These are phyloP conservation scores for Petromus typicus DNA, from an alignment of 2,113 vertebrate species.

Conservation along the genomic window DNA sequence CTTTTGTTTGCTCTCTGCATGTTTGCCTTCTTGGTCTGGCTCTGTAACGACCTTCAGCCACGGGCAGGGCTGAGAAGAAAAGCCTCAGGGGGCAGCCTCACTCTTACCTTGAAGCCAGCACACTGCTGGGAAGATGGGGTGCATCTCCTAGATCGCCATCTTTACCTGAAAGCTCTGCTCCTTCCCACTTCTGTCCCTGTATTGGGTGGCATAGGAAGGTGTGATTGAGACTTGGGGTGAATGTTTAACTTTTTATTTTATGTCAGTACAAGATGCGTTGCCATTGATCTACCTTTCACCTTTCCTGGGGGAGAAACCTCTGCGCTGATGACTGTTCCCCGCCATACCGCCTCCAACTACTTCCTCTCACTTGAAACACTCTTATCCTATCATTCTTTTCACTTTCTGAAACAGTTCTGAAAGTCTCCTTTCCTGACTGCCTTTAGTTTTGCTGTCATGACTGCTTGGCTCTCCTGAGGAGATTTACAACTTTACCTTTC, in stretches of 20 bases:
- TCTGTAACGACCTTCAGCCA: background rate
- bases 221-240: background rate
- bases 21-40: background rate
- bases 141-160: rapidly evolving
- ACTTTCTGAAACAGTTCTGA: background rate
- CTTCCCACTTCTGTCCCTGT: background rate
- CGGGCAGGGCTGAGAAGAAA: background rate
- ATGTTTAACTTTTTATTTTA: background rate
- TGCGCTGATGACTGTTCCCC: too few relatives aligned
- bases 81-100: background rate
- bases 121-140: background rate
- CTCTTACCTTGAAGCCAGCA: background rate
- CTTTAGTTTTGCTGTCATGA: background rate
- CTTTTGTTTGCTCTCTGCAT: background rate
- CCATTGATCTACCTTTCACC: too few relatives aligned
- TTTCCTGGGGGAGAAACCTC: too few relatives aligned
- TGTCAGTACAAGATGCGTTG: background rate
- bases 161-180: background rate
- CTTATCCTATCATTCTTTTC: background rate
- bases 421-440: background rate
- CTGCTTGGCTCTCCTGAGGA: background rate
- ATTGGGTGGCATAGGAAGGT: rapidly evolving
- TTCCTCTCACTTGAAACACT: background rate
- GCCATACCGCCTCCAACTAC: background rate
- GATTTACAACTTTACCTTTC: background rate